Percentiles rank a stretch among this genome's conserved stretches.
Evolutionary conservation across 1,140 invertebrate species (phyloP).

Genomic region (Caenorhabditis inopinata): DNA sequence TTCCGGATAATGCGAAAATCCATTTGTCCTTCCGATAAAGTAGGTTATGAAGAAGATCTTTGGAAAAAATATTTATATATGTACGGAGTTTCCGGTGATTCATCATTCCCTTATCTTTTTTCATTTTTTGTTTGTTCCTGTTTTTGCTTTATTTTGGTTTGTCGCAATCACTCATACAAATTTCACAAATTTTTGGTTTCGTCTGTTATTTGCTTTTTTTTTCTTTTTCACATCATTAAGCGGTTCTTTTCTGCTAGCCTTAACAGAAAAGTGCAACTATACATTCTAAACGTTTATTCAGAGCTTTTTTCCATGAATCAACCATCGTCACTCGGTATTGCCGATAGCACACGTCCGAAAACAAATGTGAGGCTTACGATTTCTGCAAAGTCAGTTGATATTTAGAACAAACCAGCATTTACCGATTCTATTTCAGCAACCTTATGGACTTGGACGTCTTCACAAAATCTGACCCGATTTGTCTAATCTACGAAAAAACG

Average conservation of each 20-base stretch:
- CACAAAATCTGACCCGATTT: slow-evolving; percentile 60
- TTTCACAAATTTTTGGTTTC: not conserved
- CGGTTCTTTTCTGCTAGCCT: no score
- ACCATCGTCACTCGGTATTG: not conserved
- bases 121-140: not conserved
- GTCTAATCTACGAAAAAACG: slow-evolving; percentile 51
- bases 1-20: no score
- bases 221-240: not conserved
- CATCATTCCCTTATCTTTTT: not conserved
- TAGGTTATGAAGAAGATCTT: no score
- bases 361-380: slow-evolving; percentile 38
- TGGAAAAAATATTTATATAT: no score
- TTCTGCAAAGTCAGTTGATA: slow-evolving; percentile 25
- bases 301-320: slow-evolving; percentile 3
- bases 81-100: slow-evolving; percentile 1
- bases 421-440: slow-evolving; percentile 50
- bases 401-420: not conserved
- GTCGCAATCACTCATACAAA: not conserved
- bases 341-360: not conserved
- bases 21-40: no score
- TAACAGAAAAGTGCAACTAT: not conserved
- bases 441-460: slow-evolving; percentile 56
- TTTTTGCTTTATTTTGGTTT: not conserved
- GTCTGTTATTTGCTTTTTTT: not conserved
- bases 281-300: not conserved